Evolutionary conservation across 1,140 invertebrate genomes (phyloP), one percentile per base, ranked within the genome.

Genomic region (Helicorthomorpha holstii): DNA sequence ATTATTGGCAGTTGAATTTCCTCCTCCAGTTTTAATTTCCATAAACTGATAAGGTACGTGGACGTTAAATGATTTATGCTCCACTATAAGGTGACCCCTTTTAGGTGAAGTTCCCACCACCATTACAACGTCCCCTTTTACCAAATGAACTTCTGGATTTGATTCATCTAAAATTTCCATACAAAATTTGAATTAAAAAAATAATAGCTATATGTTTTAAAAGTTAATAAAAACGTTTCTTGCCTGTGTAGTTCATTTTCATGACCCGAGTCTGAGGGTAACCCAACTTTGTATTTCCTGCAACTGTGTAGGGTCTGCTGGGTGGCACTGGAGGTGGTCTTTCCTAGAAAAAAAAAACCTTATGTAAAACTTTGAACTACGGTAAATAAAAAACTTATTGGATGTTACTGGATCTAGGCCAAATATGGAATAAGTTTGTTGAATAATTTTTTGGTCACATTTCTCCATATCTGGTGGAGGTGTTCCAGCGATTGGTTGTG

Each of bases 181-280:
- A 45, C 51, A 49, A 51, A n/a, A n/a, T n/a, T 4, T 7, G 23
- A 38, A 10, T n/a, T 14, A 50, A 53, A 14, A 2, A 2, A 19
- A 2, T 7, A 51, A 45, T 46, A 51, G 4, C n/a, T 10, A 46
- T 46, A 47, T n/a, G 29, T 12, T 10, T 12, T 10, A 7, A 4
- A 42, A 34, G 1, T 4, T 41, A 2, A 43, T 24, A n/a, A n/a
- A n/a, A n/a, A n/a, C n/a, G n/a, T 16, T 22, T 53, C 59, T 65
- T 69, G 80, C 79, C 79, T 65, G 83, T 82, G 70, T 83, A 94
- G 55, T 84, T 81, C 74, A 82, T 81, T 67, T 88, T 87, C 84
- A 93, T 88, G 24, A 86, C 71, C 62, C 90, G 77, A 50, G 80
- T 85, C 70, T 94, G 90, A 27, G 90, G 90, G 71, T 92, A 93